Base-by-base conservation (phyloP, 2,888 invertebrate genomes). In the Lasius fuliginosus region DNA sequence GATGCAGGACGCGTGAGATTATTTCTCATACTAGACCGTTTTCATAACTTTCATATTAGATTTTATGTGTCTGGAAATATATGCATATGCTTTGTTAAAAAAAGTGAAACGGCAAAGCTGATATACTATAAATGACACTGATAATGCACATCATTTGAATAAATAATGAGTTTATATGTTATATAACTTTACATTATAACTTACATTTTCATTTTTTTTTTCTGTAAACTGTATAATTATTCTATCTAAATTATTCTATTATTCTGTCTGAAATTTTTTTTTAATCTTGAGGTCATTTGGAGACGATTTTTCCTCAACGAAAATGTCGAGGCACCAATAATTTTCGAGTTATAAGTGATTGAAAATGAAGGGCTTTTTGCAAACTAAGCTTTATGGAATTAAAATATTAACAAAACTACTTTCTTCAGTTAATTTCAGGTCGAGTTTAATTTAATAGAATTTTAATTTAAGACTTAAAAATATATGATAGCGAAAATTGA, bases 11-110 rank as follows among this genome's bases (percentile, higher is more conserved):
- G 1, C n/a, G n/a, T 18, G 23, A 77, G 69, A 68, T 64, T 76
- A 76, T 42, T 77, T 58, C 8, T 53, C 49, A 23, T 42, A n/a
- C 5, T 40, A 18, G 27, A 36, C 0, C 42, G 5, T 23, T 77
- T 77, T 77, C 18, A 33, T 60, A 79, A 79, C 71, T 79, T 69
- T 69, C 42, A 42, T 77, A 46, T 23, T 53, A 58, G 2, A 69
- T 58, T 42, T 58, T n/a, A 64, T 1, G 9, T 42, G 9, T 30
- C 9, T 27, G 12, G 18, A 42, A 1, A 53, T n/a, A 18, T 42
- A 27, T 27, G 12, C 30, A 36, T 46, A 64, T 23, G 15, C 6
- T 62, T 11, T 0, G 18, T 49, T 15, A 18, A 53, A n/a, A 23
- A 53, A 36, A 42, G 15, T 46, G 0, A 42, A n/a, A 30, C 2